Base-by-base conservation (phyloP, 1,140 invertebrate genomes). In the Diorhabda sublineata region DNA sequence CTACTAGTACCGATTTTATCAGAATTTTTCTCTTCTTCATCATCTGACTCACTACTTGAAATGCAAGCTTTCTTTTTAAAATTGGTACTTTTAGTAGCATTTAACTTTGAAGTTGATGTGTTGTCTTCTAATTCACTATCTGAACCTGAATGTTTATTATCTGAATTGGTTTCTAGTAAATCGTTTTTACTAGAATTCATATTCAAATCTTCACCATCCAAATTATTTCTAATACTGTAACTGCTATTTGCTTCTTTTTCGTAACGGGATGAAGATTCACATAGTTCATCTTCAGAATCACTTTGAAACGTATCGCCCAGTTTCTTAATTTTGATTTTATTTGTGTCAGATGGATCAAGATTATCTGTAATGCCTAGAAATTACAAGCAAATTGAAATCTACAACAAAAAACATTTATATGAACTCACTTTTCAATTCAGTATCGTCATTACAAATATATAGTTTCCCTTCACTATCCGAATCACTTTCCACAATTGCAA, bases 401-500 rank as follows among this genome's bases (percentile, higher is more conserved):
- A 26, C 26, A 26, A 26, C 26, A 26, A 26, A 26, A 26, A 26
- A 26, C 26, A 26, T 26, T 26, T 26, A 26, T 26, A 26, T 26
- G 26, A 26, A 26, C 26, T 26, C 26, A 26, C 26, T 26, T 26
- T 26, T 26, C 26, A 26, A 26, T 26, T 26, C 26, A 26, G 26
- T 26, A 26, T 26, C 26, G 26, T 26, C 26, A 26, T 26, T 26
- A 26, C 26, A 26, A 26, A 26, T 26, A 26, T 26, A 26, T 26
- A 26, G 26, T 26, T 26, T 26, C 26, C 61, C 45, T 62, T 67
- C 67, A n/a, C 45, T 47, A 7, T 76, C 73, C 61, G 69, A 73
- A 56, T 76, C 73, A 71, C 71, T 74, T 69, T 76, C 73, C 43
- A 76, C 26, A 60, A 71, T 67, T 57, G 47, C 26, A 47, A 47